Conservation (phyloP, 2,888 invertebrate genomes). For the Napeogenes sylphis region DNA sequence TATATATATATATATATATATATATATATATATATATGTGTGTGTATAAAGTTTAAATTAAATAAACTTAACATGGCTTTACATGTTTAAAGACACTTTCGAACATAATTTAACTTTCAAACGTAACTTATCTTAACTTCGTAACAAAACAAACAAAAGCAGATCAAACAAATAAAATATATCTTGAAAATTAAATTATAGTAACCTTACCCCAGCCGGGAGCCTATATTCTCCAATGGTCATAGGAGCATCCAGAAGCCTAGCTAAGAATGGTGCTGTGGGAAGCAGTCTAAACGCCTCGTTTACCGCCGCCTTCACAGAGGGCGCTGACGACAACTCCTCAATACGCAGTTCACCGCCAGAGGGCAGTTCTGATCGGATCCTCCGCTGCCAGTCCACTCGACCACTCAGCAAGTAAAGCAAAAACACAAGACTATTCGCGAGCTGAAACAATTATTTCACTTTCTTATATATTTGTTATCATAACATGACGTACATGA, state of each 20-base stretch:
- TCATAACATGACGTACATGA: no score
- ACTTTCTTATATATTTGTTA: no score
- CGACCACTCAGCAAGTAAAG: conserved; percentile 85
- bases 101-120: no score
- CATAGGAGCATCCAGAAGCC: conserved; percentile 85
- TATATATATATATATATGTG: no score
- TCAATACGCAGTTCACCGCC: conserved; percentile 77
- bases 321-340: conserved; percentile 81
- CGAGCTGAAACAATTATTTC: conserved; percentile 72
- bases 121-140: no score
- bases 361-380: conserved; percentile 81
- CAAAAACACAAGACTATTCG: conserved; percentile 88
- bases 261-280: conserved; percentile 87
- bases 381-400: conserved; percentile 80
- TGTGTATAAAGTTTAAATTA: no score
- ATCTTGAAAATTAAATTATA: conserved; percentile 8
- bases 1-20: no score
- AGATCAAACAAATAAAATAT: no score
- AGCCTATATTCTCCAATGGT: conserved; percentile 83
- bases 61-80: no score
- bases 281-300: conserved; percentile 87
- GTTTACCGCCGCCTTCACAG: conserved; percentile 86
- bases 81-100: no score
- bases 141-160: no score
- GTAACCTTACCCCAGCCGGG: conserved; percentile 81